These are phyloP conservation scores for Venturia canescens DNA, from an alignment of 1,140 invertebrate genomes.

Conservation along the genomic window DNA sequence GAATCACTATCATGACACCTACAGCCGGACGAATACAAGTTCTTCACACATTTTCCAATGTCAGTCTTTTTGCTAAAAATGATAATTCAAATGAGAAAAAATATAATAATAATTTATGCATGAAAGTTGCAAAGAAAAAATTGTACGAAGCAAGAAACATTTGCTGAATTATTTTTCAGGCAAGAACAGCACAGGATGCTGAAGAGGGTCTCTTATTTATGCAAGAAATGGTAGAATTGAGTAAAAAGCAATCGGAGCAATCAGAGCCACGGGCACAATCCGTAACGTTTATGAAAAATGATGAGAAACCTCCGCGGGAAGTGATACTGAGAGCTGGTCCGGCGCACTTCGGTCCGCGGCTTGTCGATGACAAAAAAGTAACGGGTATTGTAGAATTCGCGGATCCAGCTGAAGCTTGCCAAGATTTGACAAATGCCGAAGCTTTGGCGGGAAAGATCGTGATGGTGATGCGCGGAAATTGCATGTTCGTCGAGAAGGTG, in stretches of 20 bases:
- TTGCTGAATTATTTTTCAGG: constrained; percentile 79
- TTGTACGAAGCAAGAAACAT: background rate
- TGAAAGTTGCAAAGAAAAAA: no score
- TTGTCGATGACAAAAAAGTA: constrained; percentile 80
- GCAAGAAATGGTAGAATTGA: constrained; percentile 97
- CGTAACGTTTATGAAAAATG: constrained; percentile 76
- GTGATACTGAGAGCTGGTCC: constrained; percentile 87
- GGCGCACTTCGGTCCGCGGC: constrained; percentile 92
- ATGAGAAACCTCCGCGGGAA: constrained; percentile 67
- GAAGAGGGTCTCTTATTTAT: constrained; percentile 96
- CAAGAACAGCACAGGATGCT: constrained; percentile 89
- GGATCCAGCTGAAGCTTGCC: constrained; percentile 84
- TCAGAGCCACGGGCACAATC: constrained; percentile 79
- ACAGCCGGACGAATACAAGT: constrained; percentile 94
- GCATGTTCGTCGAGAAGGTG: constrained; percentile 97
- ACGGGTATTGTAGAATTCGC: constrained; percentile 81
- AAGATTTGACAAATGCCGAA: constrained; percentile 80
- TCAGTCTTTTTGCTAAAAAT: constrained; percentile 66
- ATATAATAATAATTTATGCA: constrained; percentile 4
- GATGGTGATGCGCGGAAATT: constrained; percentile 91
- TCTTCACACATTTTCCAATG: constrained; percentile 89
- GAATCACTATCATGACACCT: constrained; percentile 93
- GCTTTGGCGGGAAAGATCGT: constrained; percentile 87
- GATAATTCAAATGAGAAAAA: background rate
- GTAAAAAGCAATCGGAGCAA: constrained; percentile 83